Conservation (phyloP, 2,797 vertebrate species). For the Scolopax bukidnonensis region DNA sequence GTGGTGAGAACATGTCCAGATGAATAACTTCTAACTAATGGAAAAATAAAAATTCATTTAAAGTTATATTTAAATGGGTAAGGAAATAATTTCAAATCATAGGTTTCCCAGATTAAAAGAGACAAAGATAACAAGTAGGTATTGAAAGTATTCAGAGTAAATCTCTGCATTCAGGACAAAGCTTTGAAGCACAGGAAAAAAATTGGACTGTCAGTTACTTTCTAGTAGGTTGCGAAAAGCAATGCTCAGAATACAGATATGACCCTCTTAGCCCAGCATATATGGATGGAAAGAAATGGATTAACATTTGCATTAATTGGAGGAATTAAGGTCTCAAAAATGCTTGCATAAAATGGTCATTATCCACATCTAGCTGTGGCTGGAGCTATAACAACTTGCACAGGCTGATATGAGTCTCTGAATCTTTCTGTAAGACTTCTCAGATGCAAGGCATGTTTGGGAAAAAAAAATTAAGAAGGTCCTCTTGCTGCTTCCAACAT, state of each 20-base stretch:
- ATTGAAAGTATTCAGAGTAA: background rate
- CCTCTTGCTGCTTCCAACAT: background rate
- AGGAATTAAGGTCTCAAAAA: background rate
- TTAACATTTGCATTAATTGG: background rate
- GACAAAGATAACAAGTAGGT: background rate
- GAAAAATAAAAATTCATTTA: background rate
- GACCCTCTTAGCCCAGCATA: background rate
- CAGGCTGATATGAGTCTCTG: background rate
- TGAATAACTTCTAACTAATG: background rate
- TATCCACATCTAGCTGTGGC: background rate
- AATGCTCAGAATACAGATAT: background rate
- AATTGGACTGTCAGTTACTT: background rate
- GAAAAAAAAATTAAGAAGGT: background rate
- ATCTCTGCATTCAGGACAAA: background rate
- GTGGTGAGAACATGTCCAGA: background rate
- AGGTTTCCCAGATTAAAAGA: background rate
- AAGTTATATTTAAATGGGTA: background rate
- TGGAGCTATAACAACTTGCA: background rate
- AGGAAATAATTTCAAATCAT: background rate
- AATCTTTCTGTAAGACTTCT: background rate
- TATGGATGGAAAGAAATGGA: background rate
- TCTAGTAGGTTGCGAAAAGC: background rate
- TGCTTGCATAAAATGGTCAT: background rate
- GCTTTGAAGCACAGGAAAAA: background rate
- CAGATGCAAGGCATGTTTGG: background rate